Percentiles rank a stretch among this genome's conserved stretches.
These are phyloP conservation scores for Garra rufa DNA, from an alignment of 2,113 vertebrate species.

Conservation along the genomic window DNA sequence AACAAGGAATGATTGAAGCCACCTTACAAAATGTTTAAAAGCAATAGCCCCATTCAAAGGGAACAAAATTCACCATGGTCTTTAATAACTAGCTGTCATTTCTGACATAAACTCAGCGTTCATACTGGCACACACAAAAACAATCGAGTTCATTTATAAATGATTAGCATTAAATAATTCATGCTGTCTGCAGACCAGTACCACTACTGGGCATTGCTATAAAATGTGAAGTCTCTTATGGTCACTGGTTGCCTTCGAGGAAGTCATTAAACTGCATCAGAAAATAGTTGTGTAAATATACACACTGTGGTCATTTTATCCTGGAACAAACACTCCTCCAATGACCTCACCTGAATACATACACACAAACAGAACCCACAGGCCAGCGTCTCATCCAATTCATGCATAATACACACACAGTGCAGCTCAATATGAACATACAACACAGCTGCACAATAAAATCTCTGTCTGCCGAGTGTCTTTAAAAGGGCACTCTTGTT, in stretches of 20 bases:
- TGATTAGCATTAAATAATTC: conserved; percentile 10
- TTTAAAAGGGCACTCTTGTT: conserved; percentile 32
- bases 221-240: conserved; percentile 13
- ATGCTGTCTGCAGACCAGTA: background rate
- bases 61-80: background rate
- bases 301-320: conserved; percentile 18
- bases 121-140: background rate
- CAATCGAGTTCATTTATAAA: conserved; percentile 4
- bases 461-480: background rate
- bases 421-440: background rate
- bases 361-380: conserved; percentile 4
- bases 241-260: background rate
- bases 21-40: background rate
- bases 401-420: conserved; percentile 8
- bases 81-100: conserved; percentile 3
- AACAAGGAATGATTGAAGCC: background rate
- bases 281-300: background rate
- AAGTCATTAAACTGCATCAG: background rate
- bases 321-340: conserved; percentile 10
- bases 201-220: background rate
- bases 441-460: conserved; percentile 18
- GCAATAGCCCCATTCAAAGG: background rate
- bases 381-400: conserved; percentile 12
- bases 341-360: background rate
- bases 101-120: background rate